Conservation (phyloP, 2,888 invertebrate species). For the Leucophenga montana region DNA sequence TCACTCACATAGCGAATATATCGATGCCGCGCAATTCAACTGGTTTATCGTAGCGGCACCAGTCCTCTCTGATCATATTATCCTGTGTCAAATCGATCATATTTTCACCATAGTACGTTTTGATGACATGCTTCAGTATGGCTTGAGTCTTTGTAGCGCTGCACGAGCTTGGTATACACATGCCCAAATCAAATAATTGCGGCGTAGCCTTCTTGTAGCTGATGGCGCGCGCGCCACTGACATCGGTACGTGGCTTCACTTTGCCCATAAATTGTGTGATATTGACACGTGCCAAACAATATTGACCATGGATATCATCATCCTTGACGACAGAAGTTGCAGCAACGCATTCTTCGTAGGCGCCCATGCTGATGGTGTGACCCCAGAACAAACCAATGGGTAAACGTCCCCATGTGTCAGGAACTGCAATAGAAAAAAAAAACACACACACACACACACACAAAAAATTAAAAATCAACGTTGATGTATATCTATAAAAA, state of each 20-base stretch:
- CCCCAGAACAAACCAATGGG: conserved; percentile 73
- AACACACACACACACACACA: too few relatives aligned
- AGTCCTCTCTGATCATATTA: conserved; percentile 53
- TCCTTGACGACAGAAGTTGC: conserved; percentile 54
- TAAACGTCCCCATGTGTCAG: conserved; percentile 74
- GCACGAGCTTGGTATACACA: conserved; percentile 70
- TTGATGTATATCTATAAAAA: too few relatives aligned
- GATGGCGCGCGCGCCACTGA: conserved; percentile 45
- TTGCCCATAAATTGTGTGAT: conserved; percentile 54
- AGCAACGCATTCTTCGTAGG: conserved; percentile 73
- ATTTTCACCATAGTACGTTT: conserved; percentile 41
- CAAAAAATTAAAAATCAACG: too few relatives aligned
- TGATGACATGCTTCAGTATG: conserved; percentile 57
- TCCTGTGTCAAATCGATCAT: conserved; percentile 28
- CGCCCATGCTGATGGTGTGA: conserved; percentile 72
- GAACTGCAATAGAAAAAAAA: conserved; percentile 63
- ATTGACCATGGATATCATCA: conserved; percentile 69
- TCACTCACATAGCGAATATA: conserved; percentile 70
- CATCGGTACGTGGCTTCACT: conserved; percentile 53
- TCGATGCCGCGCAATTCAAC: conserved; percentile 63
- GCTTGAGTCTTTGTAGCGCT: conserved; percentile 54
- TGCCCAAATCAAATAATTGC: conserved; percentile 64
- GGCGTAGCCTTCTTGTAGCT: conserved; percentile 64
- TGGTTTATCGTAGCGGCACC: conserved; percentile 62
- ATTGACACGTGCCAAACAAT: conserved; percentile 70